Percentiles rank a stretch among this genome's conserved stretches.
Conservation (phyloP, 2,113 vertebrate species). For the Labrus mixtus region DNA sequence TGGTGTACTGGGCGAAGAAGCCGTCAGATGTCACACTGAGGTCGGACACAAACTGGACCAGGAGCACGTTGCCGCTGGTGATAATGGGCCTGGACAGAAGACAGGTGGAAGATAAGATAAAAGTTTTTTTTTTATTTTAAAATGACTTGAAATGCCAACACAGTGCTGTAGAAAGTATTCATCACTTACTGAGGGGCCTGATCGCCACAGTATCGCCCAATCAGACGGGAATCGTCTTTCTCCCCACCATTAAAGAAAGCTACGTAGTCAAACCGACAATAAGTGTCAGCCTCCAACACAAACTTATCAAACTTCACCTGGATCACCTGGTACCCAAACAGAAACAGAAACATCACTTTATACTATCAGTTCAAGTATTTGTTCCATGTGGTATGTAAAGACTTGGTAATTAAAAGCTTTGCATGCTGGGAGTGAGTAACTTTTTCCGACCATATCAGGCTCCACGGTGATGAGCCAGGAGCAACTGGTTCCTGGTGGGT, state of each 20-base stretch:
- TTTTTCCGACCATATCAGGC: constrained; percentile 81
- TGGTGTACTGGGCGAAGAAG: constrained; percentile 87
- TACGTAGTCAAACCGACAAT: constrained; percentile 93
- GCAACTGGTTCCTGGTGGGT: constrained; percentile 90
- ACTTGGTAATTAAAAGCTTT: not conserved
- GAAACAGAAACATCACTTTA: constrained; percentile 7
- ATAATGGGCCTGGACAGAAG: constrained; percentile 77
- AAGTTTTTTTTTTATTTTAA: not conserved
- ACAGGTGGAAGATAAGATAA: constrained; percentile 15
- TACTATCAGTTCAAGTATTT: not conserved
- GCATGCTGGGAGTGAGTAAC: not conserved
- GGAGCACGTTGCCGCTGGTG: constrained; percentile 85
- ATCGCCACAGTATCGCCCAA: constrained; percentile 91
- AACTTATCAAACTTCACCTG: constrained; percentile 90
- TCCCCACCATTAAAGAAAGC: constrained; percentile 88
- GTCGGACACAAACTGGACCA: constrained; percentile 94
- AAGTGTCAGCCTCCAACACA: constrained; percentile 86
- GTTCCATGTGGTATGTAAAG: not conserved
- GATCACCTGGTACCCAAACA: constrained; percentile 82
- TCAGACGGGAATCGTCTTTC: constrained; percentile 84
- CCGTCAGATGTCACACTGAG: constrained; percentile 91
- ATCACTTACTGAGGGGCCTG: constrained; percentile 83
- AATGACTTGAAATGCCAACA: not conserved
- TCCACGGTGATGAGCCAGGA: constrained; percentile 92
- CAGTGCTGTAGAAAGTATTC: not conserved